Conservation (phyloP, 2,113 vertebrate species). For the Nematolebias whitei region DNA sequence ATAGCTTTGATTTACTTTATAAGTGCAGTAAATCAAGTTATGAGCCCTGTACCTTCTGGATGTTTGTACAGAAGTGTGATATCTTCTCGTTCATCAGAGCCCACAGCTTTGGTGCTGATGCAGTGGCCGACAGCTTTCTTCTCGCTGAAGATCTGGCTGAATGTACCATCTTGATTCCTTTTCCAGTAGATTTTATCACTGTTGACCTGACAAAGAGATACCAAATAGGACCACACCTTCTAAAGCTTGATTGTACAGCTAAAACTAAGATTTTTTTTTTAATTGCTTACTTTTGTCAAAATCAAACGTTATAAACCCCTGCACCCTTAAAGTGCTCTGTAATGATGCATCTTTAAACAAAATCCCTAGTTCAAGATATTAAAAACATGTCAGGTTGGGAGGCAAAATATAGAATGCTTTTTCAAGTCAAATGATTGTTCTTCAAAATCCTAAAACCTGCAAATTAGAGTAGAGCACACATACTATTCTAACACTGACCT, state of each 20-base stretch:
- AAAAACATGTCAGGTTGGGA: neutral
- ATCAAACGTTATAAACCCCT: neutral
- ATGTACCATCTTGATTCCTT: slow-evolving; percentile 79
- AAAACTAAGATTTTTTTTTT: neutral
- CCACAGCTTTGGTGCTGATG: slow-evolving; percentile 88
- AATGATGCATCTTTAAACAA: neutral
- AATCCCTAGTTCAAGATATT: neutral
- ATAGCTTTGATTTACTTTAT: neutral
- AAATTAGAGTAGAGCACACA: neutral
- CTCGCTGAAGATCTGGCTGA: slow-evolving; percentile 84
- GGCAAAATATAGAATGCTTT: too few relatives aligned
- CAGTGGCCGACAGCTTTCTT: slow-evolving; percentile 86
- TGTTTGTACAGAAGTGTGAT: slow-evolving; percentile 87
- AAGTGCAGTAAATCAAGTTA: slow-evolving; percentile 1
- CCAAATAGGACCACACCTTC: neutral
- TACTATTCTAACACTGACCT: slow-evolving; percentile 74
- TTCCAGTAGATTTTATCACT: slow-evolving; percentile 92
- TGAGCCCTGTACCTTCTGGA: slow-evolving; percentile 80
- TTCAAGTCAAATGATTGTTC: neutral
- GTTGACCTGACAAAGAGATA: slow-evolving; percentile 72
- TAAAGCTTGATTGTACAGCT: neutral
- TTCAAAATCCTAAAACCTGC: neutral
- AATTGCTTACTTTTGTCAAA: neutral
- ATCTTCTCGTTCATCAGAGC: slow-evolving; percentile 80
- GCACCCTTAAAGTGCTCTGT: too few relatives aligned